These are phyloP conservation scores for Eulemur coronatus DNA, from an alignment of 2,797 vertebrate genomes.

Conservation along the genomic window DNA sequence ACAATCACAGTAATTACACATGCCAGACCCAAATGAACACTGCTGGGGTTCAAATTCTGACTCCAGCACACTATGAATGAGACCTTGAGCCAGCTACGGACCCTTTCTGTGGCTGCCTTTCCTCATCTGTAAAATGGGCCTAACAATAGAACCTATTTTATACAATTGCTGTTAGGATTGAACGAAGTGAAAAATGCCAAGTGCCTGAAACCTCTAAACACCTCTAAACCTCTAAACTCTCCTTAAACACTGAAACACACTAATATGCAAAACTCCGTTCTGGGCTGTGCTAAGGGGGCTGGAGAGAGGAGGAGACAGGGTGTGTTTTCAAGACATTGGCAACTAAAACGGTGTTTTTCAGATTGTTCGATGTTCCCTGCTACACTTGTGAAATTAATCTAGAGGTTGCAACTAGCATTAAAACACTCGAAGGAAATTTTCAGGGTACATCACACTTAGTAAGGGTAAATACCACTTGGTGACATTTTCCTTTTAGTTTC, in stretches of 20 bases:
- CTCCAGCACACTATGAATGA: fast-evolving
- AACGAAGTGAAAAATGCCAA: not conserved
- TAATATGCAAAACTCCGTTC: fast-evolving
- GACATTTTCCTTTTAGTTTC: slow-evolving; percentile 34
- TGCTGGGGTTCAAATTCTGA: not conserved
- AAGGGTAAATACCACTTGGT: not conserved
- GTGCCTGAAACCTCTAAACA: not conserved
- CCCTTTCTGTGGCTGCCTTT: not conserved
- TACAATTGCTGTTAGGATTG: not conserved
- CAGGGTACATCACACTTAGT: not conserved
- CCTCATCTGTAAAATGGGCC: not conserved
- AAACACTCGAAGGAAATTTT: not conserved
- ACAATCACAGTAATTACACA: not conserved
- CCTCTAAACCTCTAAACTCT: not conserved
- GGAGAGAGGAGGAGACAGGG: not conserved
- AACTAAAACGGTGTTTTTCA: not conserved
- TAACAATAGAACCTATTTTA: not conserved
- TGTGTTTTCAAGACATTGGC: not conserved
- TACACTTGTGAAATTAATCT: not conserved
- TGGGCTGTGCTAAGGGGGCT: not conserved
- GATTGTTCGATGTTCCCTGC: not conserved
- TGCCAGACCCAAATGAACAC: not conserved
- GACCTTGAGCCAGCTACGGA: fast-evolving
- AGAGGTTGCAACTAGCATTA: not conserved
- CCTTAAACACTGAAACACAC: not conserved